Base-by-base conservation (phyloP, 2,888 invertebrate genomes). In the Eurytoma adleriae region DNA sequence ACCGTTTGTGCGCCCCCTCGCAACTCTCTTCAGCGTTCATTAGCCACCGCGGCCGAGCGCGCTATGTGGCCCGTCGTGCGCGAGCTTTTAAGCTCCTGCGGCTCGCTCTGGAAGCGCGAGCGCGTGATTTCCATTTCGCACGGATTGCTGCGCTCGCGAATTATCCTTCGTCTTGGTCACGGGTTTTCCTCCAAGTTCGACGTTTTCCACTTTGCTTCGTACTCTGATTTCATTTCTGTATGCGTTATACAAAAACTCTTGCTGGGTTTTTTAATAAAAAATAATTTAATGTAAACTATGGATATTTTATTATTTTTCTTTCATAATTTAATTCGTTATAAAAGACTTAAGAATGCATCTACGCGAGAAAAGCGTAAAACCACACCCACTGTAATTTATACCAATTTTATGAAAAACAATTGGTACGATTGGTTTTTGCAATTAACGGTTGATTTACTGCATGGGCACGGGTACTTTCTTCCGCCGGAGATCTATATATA, bases 1-100 rank as follows among this genome's bases (percentile, higher is more conserved):
- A 88, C 87, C 86, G 86, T 82, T 84, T 84, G 83, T 85, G 85
- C 85, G 87, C 86, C 86, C 88, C 86, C 87, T 87, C 86, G 84
- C 82, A 30, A 84, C 84, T 66, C 68, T 84, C 85, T 86, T 85
- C 85, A 84, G 71, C 84, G 84, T 85, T 85, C 86, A 84, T 87
- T 86, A 87, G 85, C 82, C 84, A 82, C 78, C 80, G 83, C 81
- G 48, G 76, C n/a, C n/a, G 30, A 52, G 18, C 69, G 77, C 80
- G 79, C 76, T 82, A 24, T 14, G 61, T 27, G 52, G 16, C 27
- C 61, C 13, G 30, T 64, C 30, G 30, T 64, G 78, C 76, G 66
- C 59, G 61, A 20, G 52, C 20, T 54, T 30, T 18, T 30, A 48
- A 16, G 5, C 1, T 13, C 30, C 2, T 14, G 12, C 40, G 40